These are phyloP conservation scores for Vanessa cardui DNA, from an alignment of 2,888 invertebrate genomes.

Conservation along the genomic window DNA sequence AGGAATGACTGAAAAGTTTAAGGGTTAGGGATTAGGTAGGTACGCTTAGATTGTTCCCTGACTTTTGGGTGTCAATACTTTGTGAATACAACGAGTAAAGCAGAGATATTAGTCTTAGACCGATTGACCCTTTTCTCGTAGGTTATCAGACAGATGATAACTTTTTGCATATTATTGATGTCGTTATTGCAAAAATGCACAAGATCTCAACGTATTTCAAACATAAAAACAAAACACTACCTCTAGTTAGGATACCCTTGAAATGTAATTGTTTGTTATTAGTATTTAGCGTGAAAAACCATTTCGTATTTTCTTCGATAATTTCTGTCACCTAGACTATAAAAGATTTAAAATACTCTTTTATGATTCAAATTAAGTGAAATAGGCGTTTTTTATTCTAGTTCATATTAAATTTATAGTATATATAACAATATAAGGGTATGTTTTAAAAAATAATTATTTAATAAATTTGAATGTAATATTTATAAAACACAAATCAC, in stretches of 20 bases:
- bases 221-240: neutral
- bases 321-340: no score
- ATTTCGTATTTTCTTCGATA: neutral
- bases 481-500: neutral
- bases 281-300: neutral
- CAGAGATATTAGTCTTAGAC: slow-evolving; percentile 11
- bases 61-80: neutral
- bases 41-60: neutral
- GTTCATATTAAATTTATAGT: no score
- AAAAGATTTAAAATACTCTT: no score
- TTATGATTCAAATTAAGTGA: no score
- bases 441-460: neutral
- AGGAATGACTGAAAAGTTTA: slow-evolving; percentile 47
- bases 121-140: slow-evolving; percentile 45
- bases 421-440: neutral
- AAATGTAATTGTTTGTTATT: neutral
- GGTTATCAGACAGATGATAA: slow-evolving; percentile 71
- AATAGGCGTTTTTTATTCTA: no score
- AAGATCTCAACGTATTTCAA: neutral
- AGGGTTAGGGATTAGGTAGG: slow-evolving; percentile 1
- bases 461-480: neutral
- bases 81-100: neutral
- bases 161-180: slow-evolving; percentile 49
- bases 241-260: neutral
- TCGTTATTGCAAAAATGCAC: slow-evolving; percentile 2